Percentiles rank a stretch among this genome's conserved stretches.
Conservation (phyloP, 2,888 invertebrate genomes). For the Hyppa rectilinea region DNA sequence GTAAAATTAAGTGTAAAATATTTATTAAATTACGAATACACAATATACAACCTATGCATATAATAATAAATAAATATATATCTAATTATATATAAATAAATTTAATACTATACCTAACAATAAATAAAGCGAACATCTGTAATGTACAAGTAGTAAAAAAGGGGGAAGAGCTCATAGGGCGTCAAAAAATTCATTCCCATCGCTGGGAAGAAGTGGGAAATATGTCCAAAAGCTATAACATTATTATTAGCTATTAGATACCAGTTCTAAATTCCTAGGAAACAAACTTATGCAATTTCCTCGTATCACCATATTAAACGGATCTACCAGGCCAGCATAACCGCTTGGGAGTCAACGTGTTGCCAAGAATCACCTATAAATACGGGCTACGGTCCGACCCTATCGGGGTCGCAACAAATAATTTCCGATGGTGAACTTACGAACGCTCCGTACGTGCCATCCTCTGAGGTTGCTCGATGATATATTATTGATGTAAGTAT, state of each 20-base stretch:
- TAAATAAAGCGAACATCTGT: no score
- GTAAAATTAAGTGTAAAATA: no score
- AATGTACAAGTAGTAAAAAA: no score
- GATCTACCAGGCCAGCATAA: slow-evolving; percentile 26
- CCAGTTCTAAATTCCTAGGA: not conserved
- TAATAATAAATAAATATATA: no score
- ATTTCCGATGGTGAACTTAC: slow-evolving; percentile 63
- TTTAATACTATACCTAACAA: no score
- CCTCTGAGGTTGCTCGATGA: slow-evolving; percentile 45
- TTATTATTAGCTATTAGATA: not conserved
- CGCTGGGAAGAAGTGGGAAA: no score
- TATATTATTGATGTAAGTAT: slow-evolving; percentile 52
- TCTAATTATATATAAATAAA: no score
- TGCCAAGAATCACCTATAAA: slow-evolving; percentile 44
- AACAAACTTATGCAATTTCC: not conserved
- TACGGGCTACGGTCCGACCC: slow-evolving; percentile 1
- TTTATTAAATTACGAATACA: no score
- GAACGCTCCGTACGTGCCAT: slow-evolving; percentile 44
- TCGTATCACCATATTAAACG: not conserved
- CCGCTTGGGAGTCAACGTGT: not conserved
- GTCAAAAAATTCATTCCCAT: no score
- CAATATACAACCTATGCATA: no score
- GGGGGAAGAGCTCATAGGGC: no score
- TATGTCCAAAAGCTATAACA: no score
- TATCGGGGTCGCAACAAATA: slow-evolving; percentile 46